A percentile compares a stretch with the other conserved stretches of the same genome.
Conservation (phyloP, 2,888 invertebrate species). For the Campopleginae sp. region DNA sequence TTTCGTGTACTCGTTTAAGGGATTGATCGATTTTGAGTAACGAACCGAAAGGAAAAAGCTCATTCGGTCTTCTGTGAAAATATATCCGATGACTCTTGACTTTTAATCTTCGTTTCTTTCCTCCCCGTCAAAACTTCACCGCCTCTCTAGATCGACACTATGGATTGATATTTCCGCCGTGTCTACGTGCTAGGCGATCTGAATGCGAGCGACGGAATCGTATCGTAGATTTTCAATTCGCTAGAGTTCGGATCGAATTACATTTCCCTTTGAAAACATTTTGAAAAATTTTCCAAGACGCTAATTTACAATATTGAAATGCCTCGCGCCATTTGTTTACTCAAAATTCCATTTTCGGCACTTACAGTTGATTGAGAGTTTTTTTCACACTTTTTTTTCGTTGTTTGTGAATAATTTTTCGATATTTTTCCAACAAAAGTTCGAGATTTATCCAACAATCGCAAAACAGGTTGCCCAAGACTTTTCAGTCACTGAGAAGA, state of each 20-base stretch:
- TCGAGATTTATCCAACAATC: background rate
- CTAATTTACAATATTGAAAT: background rate
- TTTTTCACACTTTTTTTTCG: background rate
- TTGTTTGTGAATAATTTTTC: too few species aligned
- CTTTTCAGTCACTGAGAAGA: background rate
- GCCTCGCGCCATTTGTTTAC: background rate
- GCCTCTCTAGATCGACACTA: background rate
- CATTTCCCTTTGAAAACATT: background rate
- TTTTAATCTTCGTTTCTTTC: background rate
- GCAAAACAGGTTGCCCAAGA: background rate
- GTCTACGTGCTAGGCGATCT: background rate
- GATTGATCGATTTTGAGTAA: background rate
- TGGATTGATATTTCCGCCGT: background rate
- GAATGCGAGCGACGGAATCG: background rate
- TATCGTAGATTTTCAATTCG: background rate
- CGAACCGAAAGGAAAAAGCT: background rate
- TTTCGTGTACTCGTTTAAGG: background rate
- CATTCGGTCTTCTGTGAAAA: background rate
- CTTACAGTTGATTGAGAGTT: background rate
- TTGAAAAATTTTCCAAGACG: background rate
- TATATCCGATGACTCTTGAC: background rate
- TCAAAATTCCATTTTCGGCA: background rate
- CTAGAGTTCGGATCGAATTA: background rate
- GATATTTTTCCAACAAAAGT: background rate
- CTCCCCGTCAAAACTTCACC: background rate